A percentile compares a stretch with the other conserved stretches of the same genome.
phyloP scores from a whole-genome alignment of 2,888 invertebrate species.

The Cataglyphis albicans region DNA sequence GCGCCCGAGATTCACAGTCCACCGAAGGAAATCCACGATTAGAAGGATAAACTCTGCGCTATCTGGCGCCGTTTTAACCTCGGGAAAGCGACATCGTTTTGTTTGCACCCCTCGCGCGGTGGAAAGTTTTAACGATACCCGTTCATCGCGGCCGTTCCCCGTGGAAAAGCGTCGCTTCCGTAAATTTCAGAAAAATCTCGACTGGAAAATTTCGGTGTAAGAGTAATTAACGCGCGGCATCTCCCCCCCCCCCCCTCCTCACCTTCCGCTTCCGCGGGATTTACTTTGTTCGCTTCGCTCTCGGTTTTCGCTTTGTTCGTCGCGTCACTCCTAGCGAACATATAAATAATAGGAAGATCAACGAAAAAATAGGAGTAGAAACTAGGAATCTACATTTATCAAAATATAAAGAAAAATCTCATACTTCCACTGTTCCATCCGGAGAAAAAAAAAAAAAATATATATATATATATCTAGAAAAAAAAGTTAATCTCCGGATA shows the following conservation, averaged over 20 bases:
- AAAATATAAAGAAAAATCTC: slow-evolving; percentile 14
- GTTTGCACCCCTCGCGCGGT: slow-evolving; percentile 31
- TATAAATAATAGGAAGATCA: slow-evolving; percentile 21
- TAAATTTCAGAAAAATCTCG: slow-evolving; percentile 47
- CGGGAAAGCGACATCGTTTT: slow-evolving; percentile 51
- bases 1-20: slow-evolving; percentile 32
- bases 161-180: slow-evolving; percentile 43
- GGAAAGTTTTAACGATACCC: slow-evolving; percentile 54
- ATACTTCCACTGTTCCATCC: neutral
- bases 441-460: neutral
- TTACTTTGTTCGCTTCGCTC: slow-evolving; percentile 56
- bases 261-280: slow-evolving; percentile 39
- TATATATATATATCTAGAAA: neutral
- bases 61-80: slow-evolving; percentile 47
- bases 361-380: neutral
- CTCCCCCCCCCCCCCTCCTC: neutral
- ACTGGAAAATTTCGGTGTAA: slow-evolving; percentile 52
- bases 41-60: slow-evolving; percentile 49
- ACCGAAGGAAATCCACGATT: slow-evolving; percentile 45
- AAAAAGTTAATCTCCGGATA: neutral
- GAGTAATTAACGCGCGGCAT: slow-evolving; percentile 63
- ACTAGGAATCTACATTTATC: neutral
- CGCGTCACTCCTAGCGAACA: slow-evolving; percentile 8
- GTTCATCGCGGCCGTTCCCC: slow-evolving; percentile 38
- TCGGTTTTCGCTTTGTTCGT: slow-evolving; percentile 51